These are phyloP conservation scores for Miichthys miiuy DNA, from an alignment of 2,797 vertebrate species.

Conservation along the genomic window DNA sequence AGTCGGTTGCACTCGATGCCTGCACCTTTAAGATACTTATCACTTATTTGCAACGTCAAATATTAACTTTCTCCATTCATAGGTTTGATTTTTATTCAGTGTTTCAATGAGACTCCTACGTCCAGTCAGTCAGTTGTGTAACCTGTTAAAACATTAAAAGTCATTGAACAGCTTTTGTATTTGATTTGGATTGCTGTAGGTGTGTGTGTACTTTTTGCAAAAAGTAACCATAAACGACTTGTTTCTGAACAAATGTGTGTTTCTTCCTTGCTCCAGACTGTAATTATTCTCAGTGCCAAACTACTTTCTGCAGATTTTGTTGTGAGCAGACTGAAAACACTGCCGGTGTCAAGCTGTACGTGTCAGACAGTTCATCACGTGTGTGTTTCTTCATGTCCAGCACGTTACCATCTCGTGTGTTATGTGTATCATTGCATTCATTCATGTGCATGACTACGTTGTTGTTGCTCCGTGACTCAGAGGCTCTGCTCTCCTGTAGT, in stretches of 20 bases:
- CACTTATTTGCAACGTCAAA: neutral
- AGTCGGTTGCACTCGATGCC: too few species aligned
- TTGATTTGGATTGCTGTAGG: neutral
- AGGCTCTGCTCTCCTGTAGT: constrained; percentile 46
- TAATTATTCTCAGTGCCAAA: constrained; percentile 20
- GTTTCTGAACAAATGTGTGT: neutral
- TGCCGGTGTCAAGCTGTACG: constrained; percentile 65
- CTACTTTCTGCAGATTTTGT: constrained; percentile 24
- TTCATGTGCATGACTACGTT: constrained; percentile 47
- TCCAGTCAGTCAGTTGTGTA: neutral
- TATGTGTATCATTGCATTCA: constrained; percentile 38
- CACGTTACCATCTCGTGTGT: constrained; percentile 36
- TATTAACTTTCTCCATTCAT: neutral
- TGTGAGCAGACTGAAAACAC: constrained; percentile 30
- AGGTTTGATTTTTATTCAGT: neutral
- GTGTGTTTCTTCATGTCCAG: constrained; percentile 46
- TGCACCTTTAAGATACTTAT: neutral
- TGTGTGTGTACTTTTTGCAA: neutral
- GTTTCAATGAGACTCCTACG: neutral
- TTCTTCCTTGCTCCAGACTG: neutral
- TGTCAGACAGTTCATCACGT: constrained; percentile 65
- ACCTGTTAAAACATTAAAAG: neutral
- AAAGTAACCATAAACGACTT: neutral
- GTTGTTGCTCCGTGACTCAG: constrained; percentile 39
- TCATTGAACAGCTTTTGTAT: neutral